phyloP scores from a whole-genome alignment of 2,888 invertebrate genomes.

The Pheosia tremula region DNA sequence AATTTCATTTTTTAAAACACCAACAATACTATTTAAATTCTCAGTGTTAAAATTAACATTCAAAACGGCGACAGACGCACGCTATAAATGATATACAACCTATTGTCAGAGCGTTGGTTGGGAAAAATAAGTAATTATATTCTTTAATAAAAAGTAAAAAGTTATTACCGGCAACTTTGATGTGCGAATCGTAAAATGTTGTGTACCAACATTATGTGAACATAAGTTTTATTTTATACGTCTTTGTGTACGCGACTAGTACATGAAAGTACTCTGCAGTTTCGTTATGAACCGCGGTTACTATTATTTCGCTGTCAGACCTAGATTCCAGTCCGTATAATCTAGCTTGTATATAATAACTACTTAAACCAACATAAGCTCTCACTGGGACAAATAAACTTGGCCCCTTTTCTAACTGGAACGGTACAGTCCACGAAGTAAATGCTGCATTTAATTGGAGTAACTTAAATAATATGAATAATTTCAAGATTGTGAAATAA shows the following conservation, averaged over 20 bases:
- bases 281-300: neutral
- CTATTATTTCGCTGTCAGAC: conserved; percentile 2
- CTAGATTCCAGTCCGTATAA: neutral
- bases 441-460: too few species aligned
- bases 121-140: neutral
- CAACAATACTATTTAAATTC: neutral
- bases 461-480: too few species aligned
- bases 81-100: neutral
- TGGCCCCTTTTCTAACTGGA: neutral
- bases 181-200: neutral
- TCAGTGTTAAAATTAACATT: too few species aligned
- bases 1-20: too few species aligned
- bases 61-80: neutral
- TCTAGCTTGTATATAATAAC: conserved; percentile 3
- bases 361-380: conserved; percentile 1
- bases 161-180: conserved; percentile 5
- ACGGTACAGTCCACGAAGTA: neutral
- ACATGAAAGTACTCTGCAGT: neutral
- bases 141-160: neutral
- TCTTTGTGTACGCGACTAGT: neutral
- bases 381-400: neutral
- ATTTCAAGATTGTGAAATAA: too few species aligned
- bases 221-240: neutral
- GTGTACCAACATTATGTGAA: neutral
- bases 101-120: neutral